Percentiles rank a stretch among this genome's conserved stretches.
Evolutionary conservation across 2,888 invertebrate species (phyloP).

Genomic region (Andrena trimmerana): DNA sequence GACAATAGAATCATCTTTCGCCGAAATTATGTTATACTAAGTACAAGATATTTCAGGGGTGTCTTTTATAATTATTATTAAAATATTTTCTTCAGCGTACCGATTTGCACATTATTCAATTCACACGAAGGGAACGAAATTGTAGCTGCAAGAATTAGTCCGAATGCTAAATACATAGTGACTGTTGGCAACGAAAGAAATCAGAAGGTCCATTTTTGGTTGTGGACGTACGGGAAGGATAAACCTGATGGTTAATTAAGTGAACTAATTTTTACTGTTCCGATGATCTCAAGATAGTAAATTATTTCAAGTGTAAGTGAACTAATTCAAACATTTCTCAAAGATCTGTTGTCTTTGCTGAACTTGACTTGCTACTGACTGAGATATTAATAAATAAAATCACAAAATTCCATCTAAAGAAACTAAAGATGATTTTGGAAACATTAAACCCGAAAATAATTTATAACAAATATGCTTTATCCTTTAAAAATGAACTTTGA

Average conservation of each 20-base stretch:
- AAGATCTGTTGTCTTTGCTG: no score
- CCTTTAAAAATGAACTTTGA: no score
- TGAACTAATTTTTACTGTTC: background rate
- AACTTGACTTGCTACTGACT: no score
- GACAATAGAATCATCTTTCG: background rate
- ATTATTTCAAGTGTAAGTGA: no score
- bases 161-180: slow-evolving; percentile 87
- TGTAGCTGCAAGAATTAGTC: slow-evolving; percentile 86
- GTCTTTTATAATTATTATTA: background rate
- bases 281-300: no score
- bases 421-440: background rate
- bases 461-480: background rate
- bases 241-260: slow-evolving; percentile 86
- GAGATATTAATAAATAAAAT: no score
- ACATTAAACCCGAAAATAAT: background rate
- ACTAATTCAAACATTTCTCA: no score
- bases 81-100: slow-evolving; percentile 79
- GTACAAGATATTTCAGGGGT: background rate
- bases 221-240: slow-evolving; percentile 87
- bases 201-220: slow-evolving; percentile 87
- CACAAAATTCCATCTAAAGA: background rate
- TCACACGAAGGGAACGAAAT: slow-evolving; percentile 85
- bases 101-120: slow-evolving; percentile 86
- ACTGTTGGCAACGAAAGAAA: slow-evolving; percentile 86
- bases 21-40: background rate